A percentile compares a stretch with the other conserved stretches of the same genome.
Evolutionary conservation across 2,888 invertebrate genomes (phyloP).

Genomic region (Papilio gigon): DNA sequence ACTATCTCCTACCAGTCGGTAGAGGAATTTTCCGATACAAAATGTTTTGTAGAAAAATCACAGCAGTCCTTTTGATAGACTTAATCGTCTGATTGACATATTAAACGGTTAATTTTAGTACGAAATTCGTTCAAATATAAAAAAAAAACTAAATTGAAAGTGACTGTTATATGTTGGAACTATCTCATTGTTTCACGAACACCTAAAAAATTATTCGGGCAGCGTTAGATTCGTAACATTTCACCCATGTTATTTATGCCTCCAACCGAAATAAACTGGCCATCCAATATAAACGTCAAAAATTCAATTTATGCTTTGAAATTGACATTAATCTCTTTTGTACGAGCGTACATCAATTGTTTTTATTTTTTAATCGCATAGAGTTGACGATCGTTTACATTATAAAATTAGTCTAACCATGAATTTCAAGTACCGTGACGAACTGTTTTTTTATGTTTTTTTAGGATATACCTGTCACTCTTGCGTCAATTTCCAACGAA

Average conservation of each 20-base stretch:
- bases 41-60: no score
- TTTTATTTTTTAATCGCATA: not conserved
- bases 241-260: conserved; percentile 9
- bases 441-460: no score
- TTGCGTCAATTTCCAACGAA: no score
- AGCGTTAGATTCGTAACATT: conserved; percentile 12
- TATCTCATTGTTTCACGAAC: conserved; percentile 1
- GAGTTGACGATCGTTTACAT: not conserved
- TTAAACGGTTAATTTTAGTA: no score
- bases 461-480: no score
- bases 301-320: conserved; percentile 5
- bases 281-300: conserved; percentile 5
- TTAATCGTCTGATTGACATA: no score
- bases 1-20: no score
- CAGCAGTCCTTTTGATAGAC: no score
- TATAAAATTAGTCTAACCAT: no score
- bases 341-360: not conserved
- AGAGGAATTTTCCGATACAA: no score
- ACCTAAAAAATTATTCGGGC: not conserved
- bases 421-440: no score
- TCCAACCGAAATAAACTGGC: conserved; percentile 13
- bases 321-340: conserved; percentile 6
- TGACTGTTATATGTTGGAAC: not conserved
- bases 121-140: no score
- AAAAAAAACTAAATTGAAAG: not conserved